A percentile compares a stretch with the other conserved stretches of the same genome.
phyloP scores from a whole-genome alignment of 1,140 invertebrate species.

The Ladona fulva region DNA sequence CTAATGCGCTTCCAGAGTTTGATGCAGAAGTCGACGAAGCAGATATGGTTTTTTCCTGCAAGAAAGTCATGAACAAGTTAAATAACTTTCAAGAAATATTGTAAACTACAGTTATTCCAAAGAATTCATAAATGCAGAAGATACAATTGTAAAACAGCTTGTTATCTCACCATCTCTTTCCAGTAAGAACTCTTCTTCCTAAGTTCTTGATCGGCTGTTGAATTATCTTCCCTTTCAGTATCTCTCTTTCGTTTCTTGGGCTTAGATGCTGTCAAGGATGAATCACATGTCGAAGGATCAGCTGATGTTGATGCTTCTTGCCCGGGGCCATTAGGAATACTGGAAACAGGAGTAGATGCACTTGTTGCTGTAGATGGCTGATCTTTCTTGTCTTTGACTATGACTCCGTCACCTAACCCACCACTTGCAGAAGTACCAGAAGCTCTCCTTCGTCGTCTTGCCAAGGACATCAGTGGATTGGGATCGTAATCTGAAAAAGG shows the following conservation, averaged over 20 bases:
- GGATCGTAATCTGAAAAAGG: conserved; percentile 58
- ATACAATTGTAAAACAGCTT: no score
- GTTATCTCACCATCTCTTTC: conserved; percentile 17
- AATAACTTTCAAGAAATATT: no score
- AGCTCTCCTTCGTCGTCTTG: conserved; percentile 60
- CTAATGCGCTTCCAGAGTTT: conserved; percentile 8
- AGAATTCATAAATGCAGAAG: neutral
- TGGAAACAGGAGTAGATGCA: neutral
- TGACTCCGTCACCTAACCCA: conserved; percentile 43
- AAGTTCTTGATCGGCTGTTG: neutral
- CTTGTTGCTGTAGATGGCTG: neutral
- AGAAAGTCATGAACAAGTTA: neutral
- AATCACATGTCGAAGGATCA: neutral
- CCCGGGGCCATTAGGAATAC: conserved; percentile 15
- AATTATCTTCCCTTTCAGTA: neutral
- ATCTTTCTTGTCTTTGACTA: conserved; percentile 12
- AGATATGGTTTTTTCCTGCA: conserved; percentile 7
- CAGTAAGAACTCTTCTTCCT: conserved; percentile 6
- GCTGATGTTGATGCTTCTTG: neutral
- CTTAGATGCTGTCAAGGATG: neutral
- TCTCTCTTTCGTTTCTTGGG: neutral
- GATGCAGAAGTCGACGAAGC: neutral
- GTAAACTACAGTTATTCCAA: no score
- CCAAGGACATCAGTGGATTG: conserved; percentile 63
- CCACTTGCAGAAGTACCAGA: conserved; percentile 37